Percentiles rank a stretch among this genome's conserved stretches.
Conservation (phyloP, 2,113 vertebrate genomes). For the Toxotes jaculatrix region DNA sequence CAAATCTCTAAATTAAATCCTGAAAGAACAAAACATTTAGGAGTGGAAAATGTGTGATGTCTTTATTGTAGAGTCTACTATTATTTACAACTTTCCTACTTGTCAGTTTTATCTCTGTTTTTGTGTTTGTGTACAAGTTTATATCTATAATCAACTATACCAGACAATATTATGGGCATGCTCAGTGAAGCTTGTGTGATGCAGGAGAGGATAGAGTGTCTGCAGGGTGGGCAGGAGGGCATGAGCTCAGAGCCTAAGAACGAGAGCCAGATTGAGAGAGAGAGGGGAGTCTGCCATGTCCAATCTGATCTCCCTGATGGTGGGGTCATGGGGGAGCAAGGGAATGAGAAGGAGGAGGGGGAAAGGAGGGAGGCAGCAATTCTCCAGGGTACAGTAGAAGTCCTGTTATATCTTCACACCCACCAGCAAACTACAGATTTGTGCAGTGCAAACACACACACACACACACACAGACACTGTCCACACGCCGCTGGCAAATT, state of each 20-base stretch:
- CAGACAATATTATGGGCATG: conserved; percentile 9
- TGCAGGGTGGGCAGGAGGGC: conserved; percentile 36
- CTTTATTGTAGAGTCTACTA: conserved; percentile 2
- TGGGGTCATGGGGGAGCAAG: conserved; percentile 45
- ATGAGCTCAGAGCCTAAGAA: conserved; percentile 64
- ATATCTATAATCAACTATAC: conserved; percentile 35
- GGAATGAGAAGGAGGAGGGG: conserved; percentile 21
- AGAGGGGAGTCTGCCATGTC: conserved; percentile 54
- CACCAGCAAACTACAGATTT: conserved; percentile 50
- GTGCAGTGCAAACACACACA: conserved; percentile 39
- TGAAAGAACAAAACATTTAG: conserved; percentile 11
- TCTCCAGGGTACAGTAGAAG: conserved; percentile 51
- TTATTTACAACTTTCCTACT: conserved; percentile 11
- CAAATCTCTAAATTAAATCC: conserved; percentile 38
- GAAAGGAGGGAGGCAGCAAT: not conserved
- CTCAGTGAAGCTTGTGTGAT: conserved; percentile 18
- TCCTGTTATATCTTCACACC: conserved; percentile 57
- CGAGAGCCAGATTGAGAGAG: conserved; percentile 44
- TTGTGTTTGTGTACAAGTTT: conserved; percentile 58
- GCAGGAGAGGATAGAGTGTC: conserved; percentile 35
- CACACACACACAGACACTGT: conserved; percentile 29
- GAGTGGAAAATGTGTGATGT: not conserved
- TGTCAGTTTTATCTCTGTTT: conserved; percentile 39
- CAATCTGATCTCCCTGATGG: conserved; percentile 63
- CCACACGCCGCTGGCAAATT: conserved; percentile 54